Percentiles rank a stretch among this genome's conserved stretches.
These are phyloP conservation scores for Spatulosminthurus flaviceps DNA, from an alignment of 2,888 invertebrate species.

Conservation along the genomic window DNA sequence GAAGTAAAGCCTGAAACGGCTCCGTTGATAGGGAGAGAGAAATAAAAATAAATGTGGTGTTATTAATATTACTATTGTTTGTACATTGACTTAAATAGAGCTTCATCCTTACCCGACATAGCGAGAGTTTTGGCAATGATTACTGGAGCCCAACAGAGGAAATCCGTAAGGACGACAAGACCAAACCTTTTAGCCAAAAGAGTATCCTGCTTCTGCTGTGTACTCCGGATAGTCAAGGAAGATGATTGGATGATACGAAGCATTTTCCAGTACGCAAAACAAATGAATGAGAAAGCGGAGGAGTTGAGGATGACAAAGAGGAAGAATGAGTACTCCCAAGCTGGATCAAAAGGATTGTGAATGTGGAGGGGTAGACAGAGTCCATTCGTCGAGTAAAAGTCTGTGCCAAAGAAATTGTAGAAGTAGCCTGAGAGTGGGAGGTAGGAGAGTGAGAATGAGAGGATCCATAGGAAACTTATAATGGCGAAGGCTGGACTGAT, in stretches of 20 bases:
- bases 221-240: constrained; percentile 71
- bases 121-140: constrained; percentile 71
- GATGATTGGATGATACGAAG: constrained; percentile 71
- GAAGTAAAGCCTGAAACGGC: too few species aligned
- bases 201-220: constrained; percentile 70
- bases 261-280: constrained; percentile 72
- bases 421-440: constrained; percentile 68
- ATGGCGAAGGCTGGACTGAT: constrained; percentile 38
- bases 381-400: constrained; percentile 72
- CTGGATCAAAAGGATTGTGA: constrained; percentile 72
- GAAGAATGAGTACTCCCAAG: constrained; percentile 72
- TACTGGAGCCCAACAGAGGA: constrained; percentile 73
- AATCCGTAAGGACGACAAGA: constrained; percentile 72
- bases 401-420: constrained; percentile 70
- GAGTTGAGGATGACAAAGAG: constrained; percentile 72
- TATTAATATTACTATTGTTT: neutral
- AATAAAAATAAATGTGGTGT: constrained; percentile 3
- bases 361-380: constrained; percentile 72
- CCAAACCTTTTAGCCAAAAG: constrained; percentile 72
- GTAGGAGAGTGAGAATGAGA: constrained; percentile 68
- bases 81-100: too few species aligned
- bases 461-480: constrained; percentile 56
- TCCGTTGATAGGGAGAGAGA: neutral
- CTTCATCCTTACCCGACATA: constrained; percentile 70
- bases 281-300: constrained; percentile 70